Percentiles rank a stretch among this genome's conserved stretches.
phyloP scores from a whole-genome alignment of 2,113 vertebrate genomes.

The Osmerus mordax region DNA sequence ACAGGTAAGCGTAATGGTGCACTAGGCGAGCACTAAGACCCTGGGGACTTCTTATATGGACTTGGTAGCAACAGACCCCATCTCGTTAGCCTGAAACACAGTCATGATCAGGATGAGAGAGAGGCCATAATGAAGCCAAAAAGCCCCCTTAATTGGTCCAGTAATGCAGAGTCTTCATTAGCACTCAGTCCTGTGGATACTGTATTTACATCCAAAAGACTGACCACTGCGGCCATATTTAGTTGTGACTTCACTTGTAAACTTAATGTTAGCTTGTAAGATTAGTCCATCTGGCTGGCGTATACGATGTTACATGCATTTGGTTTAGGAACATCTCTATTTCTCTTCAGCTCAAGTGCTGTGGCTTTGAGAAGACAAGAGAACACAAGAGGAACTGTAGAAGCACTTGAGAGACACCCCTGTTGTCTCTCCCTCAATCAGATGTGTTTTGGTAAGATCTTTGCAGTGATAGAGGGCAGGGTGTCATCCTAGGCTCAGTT shows the following conservation, averaged over 20 bases:
- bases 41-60: slow-evolving; percentile 35
- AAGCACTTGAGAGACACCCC: not conserved
- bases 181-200: not conserved
- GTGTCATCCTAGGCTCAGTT: slow-evolving; percentile 10
- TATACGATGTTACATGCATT: too few relatives aligned
- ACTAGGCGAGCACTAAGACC: slow-evolving; percentile 4
- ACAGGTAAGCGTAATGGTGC: slow-evolving; percentile 23
- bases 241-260: not conserved
- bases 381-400: not conserved
- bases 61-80: slow-evolving; percentile 7
- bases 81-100: slow-evolving; percentile 30
- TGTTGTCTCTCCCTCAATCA: not conserved
- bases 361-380: slow-evolving; percentile 23
- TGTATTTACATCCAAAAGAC: not conserved
- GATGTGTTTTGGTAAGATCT: slow-evolving; percentile 24
- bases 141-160: not conserved
- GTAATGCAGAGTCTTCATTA: not conserved
- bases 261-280: too few relatives aligned
- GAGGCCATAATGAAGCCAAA: not conserved
- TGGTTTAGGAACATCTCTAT: too few relatives aligned
- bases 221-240: too few relatives aligned
- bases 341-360: slow-evolving; percentile 37
- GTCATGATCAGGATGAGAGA: slow-evolving; percentile 37
- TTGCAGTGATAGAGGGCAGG: slow-evolving; percentile 18
- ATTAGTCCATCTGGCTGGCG: too few relatives aligned